Evolutionary conservation across 2,797 vertebrate species (phyloP).

Genomic region (Emys orbicularis): DNA sequence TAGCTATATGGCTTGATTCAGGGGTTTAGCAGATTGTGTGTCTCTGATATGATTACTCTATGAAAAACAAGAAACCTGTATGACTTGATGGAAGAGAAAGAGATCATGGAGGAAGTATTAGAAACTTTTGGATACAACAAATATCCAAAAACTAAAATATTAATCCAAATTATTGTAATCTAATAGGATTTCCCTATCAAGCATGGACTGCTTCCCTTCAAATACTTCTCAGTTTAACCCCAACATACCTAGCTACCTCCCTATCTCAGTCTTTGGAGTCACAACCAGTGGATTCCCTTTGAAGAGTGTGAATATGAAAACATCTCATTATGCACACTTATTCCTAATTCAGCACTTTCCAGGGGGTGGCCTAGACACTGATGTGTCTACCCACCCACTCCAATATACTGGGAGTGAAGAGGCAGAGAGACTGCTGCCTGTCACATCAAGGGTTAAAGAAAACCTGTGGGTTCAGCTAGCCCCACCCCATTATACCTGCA

Average conservation of each 20-base stretch:
- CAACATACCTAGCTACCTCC: neutral
- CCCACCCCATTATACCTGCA: no score
- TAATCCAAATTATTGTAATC: neutral
- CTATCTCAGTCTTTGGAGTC: neutral
- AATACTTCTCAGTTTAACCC: neutral
- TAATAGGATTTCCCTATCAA: neutral
- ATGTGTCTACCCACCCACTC: no score
- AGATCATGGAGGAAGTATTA: neutral
- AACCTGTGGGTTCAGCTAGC: no score
- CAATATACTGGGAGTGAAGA: no score
- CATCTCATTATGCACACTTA: no score
- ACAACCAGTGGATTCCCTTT: neutral
- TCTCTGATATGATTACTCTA: neutral
- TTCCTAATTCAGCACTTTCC: no score
- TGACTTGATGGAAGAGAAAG: neutral
- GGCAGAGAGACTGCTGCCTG: no score
- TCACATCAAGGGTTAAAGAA: no score
- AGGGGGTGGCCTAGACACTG: no score
- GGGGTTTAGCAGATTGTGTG: neutral
- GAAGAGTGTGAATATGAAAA: neutral
- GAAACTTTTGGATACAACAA: neutral
- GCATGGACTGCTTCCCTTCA: neutral
- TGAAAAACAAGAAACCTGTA: neutral
- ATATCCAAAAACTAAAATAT: neutral
- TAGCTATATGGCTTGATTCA: neutral